Base-by-base conservation (phyloP, 2,113 vertebrate genomes). In the Phylloscopus trochilus region DNA sequence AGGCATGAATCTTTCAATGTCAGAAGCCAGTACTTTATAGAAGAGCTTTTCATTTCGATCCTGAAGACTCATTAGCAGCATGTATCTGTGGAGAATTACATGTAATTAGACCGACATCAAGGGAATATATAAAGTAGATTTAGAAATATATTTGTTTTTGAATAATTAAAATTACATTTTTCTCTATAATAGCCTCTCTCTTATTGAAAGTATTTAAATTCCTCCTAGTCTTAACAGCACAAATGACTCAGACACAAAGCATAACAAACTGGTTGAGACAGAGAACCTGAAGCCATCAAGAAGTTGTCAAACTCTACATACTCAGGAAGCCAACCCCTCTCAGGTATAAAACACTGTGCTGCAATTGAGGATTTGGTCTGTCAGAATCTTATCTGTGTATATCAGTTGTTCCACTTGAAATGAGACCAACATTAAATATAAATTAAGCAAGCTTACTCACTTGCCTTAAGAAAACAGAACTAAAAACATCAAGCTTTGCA, bases 31-130 rank as follows among this genome's bases (percentile, higher is more conserved):
- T 63, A 99, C 97, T 90, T 98, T 98, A 76, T 99, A 99, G 97
- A 99, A 99, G 35, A 99, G 98, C 94, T 99, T 99, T 97, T 99
- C 99, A 39, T 99, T 99, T 92, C 97, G 98, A 94, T 99, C 99
- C 97, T 99, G 99, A 95, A 99, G 99, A 86, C 98, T 98, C 99
- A 99, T 99, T 96, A 99, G 97, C 41, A 99, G 98, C 95, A 99
- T 98, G 46, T 99, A 99, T 97, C 99, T 99, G 97, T 93, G 72
- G 72, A 97, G 91, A 97, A 95, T 90, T 53, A 79, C 37, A 95
- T 27, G 84, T 15, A 90, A 96, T 97, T 94, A 98, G 87, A 75
- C 20, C 66, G 39, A 75, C 6, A 78, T 51, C 44, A 79, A 92
- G 51, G 21, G 68, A 51, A 82, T 28, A 44, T 10, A 27, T 6